A percentile compares a stretch with the other conserved stretches of the same genome.
Evolutionary conservation across 2,113 vertebrate species (phyloP).

Genomic region (Scartelaos histophorus): DNA sequence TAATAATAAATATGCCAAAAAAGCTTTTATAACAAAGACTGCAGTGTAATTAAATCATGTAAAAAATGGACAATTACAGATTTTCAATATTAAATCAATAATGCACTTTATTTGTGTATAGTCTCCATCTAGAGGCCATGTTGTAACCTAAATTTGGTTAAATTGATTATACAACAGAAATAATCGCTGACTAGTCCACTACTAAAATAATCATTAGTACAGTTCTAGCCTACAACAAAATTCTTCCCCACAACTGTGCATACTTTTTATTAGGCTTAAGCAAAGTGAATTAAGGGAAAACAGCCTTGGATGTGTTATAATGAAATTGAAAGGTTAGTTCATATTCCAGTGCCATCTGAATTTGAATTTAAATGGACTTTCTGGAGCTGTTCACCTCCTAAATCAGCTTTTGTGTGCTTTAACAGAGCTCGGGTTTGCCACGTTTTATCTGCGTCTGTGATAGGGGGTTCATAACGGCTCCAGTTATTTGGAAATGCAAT

Average conservation of each 20-base stretch:
- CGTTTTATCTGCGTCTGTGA: not conserved
- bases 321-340: not conserved
- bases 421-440: not conserved
- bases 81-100: too few species aligned
- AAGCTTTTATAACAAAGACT: too few species aligned
- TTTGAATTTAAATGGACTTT: constrained; percentile 10
- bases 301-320: not conserved
- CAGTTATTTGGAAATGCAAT: constrained; percentile 29
- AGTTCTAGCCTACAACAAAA: not conserved
- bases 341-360: not conserved
- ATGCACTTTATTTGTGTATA: too few species aligned
- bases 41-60: too few species aligned
- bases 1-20: too few species aligned
- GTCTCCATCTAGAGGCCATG: too few species aligned
- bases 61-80: too few species aligned
- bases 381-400: not conserved
- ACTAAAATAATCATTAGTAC: too few species aligned
- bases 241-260: not conserved
- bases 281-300: not conserved
- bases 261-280: not conserved
- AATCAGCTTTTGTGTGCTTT: constrained; percentile 1
- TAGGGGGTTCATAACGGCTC: not conserved
- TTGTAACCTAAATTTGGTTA: too few species aligned
- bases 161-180: too few species aligned
- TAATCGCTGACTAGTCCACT: too few species aligned